A percentile compares a stretch with the other conserved stretches of the same genome.
These are phyloP conservation scores for Coracopsis vasa DNA, from an alignment of 2,113 vertebrate species.

Conservation along the genomic window DNA sequence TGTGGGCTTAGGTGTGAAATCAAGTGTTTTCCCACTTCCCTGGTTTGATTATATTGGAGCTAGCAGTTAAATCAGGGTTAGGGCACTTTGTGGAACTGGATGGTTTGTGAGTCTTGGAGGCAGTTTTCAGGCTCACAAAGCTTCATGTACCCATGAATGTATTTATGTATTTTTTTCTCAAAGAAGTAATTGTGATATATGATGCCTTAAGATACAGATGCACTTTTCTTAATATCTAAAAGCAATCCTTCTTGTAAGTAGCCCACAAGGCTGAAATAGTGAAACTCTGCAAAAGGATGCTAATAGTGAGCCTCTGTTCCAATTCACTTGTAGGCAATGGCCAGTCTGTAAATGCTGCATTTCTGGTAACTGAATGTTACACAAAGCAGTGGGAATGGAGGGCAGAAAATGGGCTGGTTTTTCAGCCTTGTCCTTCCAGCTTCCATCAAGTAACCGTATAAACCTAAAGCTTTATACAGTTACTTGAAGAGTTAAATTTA, in stretches of 20 bases:
- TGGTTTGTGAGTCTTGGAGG: background rate
- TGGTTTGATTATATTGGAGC: background rate
- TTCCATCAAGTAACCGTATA: background rate
- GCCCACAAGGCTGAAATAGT: background rate
- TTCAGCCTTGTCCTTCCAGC: background rate
- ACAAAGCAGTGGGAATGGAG: background rate
- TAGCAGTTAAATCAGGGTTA: background rate
- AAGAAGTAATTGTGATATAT: background rate
- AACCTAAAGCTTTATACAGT: background rate
- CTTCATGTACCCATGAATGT: background rate
- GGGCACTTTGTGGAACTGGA: background rate
- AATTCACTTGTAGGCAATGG: rapidly evolving
- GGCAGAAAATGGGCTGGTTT: background rate
- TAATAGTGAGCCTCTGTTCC: background rate
- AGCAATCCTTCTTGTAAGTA: background rate
- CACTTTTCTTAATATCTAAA: background rate
- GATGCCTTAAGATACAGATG: background rate
- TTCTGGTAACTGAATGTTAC: background rate
- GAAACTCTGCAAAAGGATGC: background rate
- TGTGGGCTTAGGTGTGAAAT: background rate
- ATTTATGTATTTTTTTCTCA: background rate
- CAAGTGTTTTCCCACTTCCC: background rate
- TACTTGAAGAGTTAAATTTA: background rate
- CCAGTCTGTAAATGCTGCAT: background rate
- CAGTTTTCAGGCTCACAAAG: background rate